Evolutionary conservation across 2,797 vertebrate genomes (phyloP).

Genomic region (Typhlichthys eigenmanni): DNA sequence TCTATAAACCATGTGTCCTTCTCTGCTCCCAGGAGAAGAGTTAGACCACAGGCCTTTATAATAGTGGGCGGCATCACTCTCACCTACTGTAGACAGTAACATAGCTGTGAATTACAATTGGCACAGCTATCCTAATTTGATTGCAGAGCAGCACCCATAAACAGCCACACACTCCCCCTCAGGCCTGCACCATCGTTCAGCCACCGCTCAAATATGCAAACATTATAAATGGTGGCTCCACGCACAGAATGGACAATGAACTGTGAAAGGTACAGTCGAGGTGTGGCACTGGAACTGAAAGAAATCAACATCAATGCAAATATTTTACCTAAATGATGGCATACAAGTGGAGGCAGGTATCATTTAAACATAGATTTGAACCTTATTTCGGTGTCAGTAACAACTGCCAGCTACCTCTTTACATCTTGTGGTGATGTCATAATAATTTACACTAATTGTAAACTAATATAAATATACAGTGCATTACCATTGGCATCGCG

Average conservation of each 20-base stretch:
- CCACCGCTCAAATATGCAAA: not conserved
- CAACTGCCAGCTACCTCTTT: too few relatives aligned
- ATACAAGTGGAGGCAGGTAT: too few relatives aligned
- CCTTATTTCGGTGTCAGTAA: too few relatives aligned
- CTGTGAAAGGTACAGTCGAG: too few relatives aligned
- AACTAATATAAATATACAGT: too few relatives aligned
- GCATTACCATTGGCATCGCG: slow-evolving; percentile 80
- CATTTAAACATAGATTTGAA: too few relatives aligned
- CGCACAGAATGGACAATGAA: not conserved
- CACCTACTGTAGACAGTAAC: slow-evolving; percentile 5
- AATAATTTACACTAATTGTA: too few relatives aligned
- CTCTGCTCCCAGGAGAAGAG: slow-evolving; percentile 16
- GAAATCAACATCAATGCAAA: too few relatives aligned
- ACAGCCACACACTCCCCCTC: slow-evolving; percentile 6
- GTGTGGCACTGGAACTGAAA: too few relatives aligned
- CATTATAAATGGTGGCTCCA: not conserved
- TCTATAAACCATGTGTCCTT: slow-evolving; percentile 21
- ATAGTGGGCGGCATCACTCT: slow-evolving; percentile 5
- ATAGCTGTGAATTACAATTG: slow-evolving; percentile 10
- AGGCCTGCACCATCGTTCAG: not conserved
- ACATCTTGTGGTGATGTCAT: too few relatives aligned
- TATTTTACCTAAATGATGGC: too few relatives aligned
- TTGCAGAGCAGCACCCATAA: slow-evolving; percentile 4
- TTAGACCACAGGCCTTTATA: slow-evolving; percentile 17
- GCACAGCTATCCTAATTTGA: slow-evolving; percentile 12